Base-by-base conservation (phyloP, 2,113 vertebrate species). In the Xyliphius kryptos region DNA sequence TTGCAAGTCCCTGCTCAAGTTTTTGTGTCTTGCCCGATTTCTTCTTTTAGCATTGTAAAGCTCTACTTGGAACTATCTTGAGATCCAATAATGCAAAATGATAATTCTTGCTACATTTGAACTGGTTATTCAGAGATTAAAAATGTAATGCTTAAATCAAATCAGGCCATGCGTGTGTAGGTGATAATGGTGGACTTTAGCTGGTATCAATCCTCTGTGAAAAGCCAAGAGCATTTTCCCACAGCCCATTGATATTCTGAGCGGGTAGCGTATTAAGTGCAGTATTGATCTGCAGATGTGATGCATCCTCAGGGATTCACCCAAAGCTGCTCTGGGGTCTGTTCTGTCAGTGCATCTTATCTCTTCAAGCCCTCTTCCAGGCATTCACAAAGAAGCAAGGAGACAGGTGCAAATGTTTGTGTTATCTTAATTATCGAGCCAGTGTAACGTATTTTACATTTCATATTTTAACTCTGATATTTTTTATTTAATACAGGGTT, bases 201-300 rank as follows among this genome's bases (percentile, higher is more conserved):
- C 26, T 61, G 57, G 64, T 63, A 63, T 81, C 65, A 58, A 63
- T 83, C 65, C 71, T 64, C 69, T 73, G 70, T 50, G 71, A n/a
- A n/a, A n/a, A n/a, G n/a, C n/a, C n/a, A n/a, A n/a, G n/a, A 78
- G 72, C 72, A 59, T 69, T 70, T 85, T 85, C 82, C 82, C 84
- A 85, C 73, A 61, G 61, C 74, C 53, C 63, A 65, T 84, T 81
- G 69, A 75, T 76, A 82, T 83, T 77, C 82, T 21, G 60, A 16
- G 61, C 73, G 66, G 55, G 68, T 41, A 36, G 48, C 20, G 52
- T 55, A 58, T 66, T 73, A 51, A 77, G 74, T 68, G 54, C 48
- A 16, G 57, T 80, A 83, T 87, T 63, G 84, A 85, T 83, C 77
- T 53, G 63, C 68, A 69, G 44, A 74, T 73, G 75, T 57, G 74